Evolutionary conservation across 2,113 vertebrate species (phyloP), one percentile per base, ranked within the genome.

Genomic region (Saimiri boliviensis): DNA sequence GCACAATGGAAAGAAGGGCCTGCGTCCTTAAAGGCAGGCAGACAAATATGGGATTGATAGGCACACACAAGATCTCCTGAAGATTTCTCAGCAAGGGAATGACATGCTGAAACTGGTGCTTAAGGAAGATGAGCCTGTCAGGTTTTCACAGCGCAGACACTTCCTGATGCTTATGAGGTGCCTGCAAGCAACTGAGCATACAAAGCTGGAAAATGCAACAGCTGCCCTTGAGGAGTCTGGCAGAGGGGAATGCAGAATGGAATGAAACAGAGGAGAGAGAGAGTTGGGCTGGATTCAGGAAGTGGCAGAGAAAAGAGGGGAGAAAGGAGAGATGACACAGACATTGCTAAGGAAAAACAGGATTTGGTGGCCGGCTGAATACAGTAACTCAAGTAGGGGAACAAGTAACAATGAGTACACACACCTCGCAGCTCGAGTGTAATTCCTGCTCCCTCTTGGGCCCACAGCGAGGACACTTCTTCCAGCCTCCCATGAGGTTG

Each of bases 111-210:
- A 98, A 95, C 73, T 94, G 97, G 70, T 54, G 66, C 68, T 40
- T 56, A 92, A 66, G 93, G 54, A 94, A 94, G 93, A 97, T 96
- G 76, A 94, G 80, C 87, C 85, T 96, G 91, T 97, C 93, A 95
- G 56, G 79, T 82, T 95, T 95, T 86, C 96, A n/a, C 35, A 71
- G 77, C 88, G 86, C 81, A 95, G 85, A 85, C 66, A 66, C 77
- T 94, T 91, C 82, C 82, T 79, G 93, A 89, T 60, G 86, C 66
- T 85, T 86, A 35, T 6, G 71, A 95, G 82, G 49, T 66, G 23
- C 73, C 58, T 6, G n/a, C 2, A 68, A 91, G n/a, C 86, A 16
- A 66, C 88, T 19, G 83, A 86, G 96, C 76, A 96, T 96, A 71
- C 88, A 95, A 96, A 96, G n/a, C 66, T 91, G 35, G 79, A 58